Conservation (phyloP, 2,797 vertebrate species). For the Aratinga solstitialis region DNA sequence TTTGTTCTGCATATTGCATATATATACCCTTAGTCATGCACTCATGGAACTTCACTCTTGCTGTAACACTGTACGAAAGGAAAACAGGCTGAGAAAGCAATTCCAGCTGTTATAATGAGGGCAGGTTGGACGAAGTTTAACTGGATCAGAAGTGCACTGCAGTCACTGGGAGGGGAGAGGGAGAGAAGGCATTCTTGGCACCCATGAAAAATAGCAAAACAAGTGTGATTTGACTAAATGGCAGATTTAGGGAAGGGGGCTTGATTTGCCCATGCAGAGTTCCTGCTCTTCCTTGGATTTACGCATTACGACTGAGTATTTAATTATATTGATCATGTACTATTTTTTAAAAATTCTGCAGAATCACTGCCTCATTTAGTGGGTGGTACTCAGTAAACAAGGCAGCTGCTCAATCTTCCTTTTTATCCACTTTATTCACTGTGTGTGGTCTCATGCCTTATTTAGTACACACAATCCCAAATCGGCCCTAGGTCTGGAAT, state of each 20-base stretch:
- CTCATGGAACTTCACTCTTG: neutral
- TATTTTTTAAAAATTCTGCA: neutral
- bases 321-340: constrained; percentile 56
- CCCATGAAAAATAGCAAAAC: neutral
- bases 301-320: neutral
- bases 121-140: neutral
- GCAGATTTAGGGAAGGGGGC: neutral
- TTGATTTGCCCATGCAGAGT: neutral
- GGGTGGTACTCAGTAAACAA: constrained; percentile 53
- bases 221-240: neutral
- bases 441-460: constrained; percentile 69
- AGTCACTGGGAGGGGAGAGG: neutral
- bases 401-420: constrained; percentile 63
- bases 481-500: constrained; percentile 54
- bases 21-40: neutral
- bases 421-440: constrained; percentile 61
- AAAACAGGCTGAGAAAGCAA: neutral
- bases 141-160: neutral
- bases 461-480: constrained; percentile 60
- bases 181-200: neutral
- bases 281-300: neutral
- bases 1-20: constrained; percentile 5
- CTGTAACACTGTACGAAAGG: neutral
- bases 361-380: constrained; percentile 42
- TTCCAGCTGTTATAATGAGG: neutral